These are phyloP conservation scores for Pelosia muscerda DNA, from an alignment of 2,888 invertebrate genomes.

Conservation along the genomic window DNA sequence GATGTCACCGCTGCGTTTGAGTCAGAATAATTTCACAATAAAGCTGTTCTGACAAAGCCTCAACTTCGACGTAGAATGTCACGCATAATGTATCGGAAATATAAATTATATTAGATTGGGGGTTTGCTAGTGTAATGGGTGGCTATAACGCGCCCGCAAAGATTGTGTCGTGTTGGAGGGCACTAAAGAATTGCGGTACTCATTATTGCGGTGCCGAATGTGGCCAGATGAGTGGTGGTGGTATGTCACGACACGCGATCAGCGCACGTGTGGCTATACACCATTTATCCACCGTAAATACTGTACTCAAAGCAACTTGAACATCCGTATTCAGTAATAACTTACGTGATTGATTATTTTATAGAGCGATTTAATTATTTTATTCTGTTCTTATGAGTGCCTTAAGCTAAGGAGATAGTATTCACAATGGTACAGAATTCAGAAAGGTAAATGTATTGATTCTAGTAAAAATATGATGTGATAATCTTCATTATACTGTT, in stretches of 20 bases:
- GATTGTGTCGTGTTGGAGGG: slow-evolving; percentile 69
- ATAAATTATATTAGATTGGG: slow-evolving; percentile 77
- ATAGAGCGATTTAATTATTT: no score
- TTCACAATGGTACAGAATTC: no score
- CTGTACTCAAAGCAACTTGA: slow-evolving; percentile 21
- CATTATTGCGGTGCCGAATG: slow-evolving; percentile 72
- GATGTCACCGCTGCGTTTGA: slow-evolving; percentile 61
- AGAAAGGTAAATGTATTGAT: no score
- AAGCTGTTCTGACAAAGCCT: slow-evolving; percentile 65
- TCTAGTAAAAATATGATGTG: no score
- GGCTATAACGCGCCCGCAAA: slow-evolving; percentile 49
- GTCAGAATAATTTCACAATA: slow-evolving; percentile 65
- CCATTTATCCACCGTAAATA: slow-evolving; percentile 4
- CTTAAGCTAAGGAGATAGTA: no score
- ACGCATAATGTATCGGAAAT: slow-evolving; percentile 75
- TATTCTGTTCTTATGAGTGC: no score
- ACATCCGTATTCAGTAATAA: slow-evolving; percentile 21
- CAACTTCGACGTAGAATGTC: slow-evolving; percentile 63
- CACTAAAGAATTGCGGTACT: slow-evolving; percentile 76
- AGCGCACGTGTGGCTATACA: slow-evolving; percentile 27
- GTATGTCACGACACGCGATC: slow-evolving; percentile 64
- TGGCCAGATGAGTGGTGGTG: slow-evolving; percentile 63
- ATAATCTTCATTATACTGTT: no score
- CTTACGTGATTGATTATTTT: not conserved
- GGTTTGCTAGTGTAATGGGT: slow-evolving; percentile 66